phyloP scores from a whole-genome alignment of 2,113 vertebrate genomes.

The Thymallus thymallus region DNA sequence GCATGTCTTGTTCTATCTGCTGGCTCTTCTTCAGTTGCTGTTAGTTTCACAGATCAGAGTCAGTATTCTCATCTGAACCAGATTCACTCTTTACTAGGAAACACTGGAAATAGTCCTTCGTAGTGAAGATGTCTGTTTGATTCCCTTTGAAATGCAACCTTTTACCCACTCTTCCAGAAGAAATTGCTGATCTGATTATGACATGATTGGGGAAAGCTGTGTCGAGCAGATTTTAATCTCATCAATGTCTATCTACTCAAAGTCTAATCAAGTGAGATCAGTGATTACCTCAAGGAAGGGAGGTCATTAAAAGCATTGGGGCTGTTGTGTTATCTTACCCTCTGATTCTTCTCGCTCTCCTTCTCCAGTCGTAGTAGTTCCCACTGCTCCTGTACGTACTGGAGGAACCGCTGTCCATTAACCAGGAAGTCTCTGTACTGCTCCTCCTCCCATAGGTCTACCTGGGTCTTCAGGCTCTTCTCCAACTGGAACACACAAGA shows the following conservation, averaged over 20 bases:
- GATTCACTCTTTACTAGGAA: no score
- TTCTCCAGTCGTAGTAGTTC: conserved; percentile 80
- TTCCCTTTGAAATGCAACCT: no score
- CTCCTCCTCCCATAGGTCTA: conserved; percentile 84
- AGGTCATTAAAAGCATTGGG: no score
- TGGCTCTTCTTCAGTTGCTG: conserved; percentile 90
- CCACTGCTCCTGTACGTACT: conserved; percentile 86
- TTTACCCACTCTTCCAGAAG: no score
- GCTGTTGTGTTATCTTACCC: conserved; percentile 68
- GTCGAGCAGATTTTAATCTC: no score
- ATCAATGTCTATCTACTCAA: no score
- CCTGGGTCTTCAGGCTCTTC: conserved; percentile 79
- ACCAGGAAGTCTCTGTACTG: conserved; percentile 76
- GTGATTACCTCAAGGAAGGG: no score
- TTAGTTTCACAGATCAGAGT: conserved; percentile 1
- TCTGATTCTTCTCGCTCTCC: conserved; percentile 85
- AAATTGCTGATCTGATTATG: no score
- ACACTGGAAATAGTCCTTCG: no score
- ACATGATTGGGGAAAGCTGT: background rate
- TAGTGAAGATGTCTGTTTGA: no score
- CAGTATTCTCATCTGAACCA: no score
- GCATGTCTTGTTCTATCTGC: conserved; percentile 86
- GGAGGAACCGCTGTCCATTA: conserved; percentile 83
- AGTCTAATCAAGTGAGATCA: no score
- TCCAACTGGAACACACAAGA: conserved; percentile 78